Base-by-base conservation (phyloP, 2,797 vertebrate genomes). In the Esox masquinongy region DNA sequence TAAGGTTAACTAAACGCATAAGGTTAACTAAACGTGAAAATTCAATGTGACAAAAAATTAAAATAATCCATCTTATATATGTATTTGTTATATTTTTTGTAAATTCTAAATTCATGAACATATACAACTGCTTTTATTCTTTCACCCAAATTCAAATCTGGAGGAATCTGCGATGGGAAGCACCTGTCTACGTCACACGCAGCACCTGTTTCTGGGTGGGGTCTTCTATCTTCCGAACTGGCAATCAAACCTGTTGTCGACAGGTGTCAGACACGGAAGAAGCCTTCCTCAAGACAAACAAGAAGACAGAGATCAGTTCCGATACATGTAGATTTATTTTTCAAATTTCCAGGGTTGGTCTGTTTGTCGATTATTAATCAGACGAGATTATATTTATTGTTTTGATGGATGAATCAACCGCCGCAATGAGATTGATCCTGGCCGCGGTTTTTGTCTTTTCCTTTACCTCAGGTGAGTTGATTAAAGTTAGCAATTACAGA, bases 141-240 rank as follows among this genome's bases (percentile, higher is more conserved):
- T 22, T 61, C 26, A 64, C 26, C 22, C 14, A 9, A 34, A n/a
- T 19, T 19, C 4, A 67, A 67, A 34, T 2, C 8, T 16, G 22
- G 61, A 4, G 17, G 26, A 34, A 5, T 34, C 16, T 22, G 22
- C 63, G 47, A 26, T 12, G 24, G 4, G n/a, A 68, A 70, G 72
- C 24, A 63, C 72, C 69, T 59, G 51, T 29, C 24, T 64, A n/a
- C 82, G 79, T 80, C 80, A 75, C 5, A 7, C 4, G 69, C 1
- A 3, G 49, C 80, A 93, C 91, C 91, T 93, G 91, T 91, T 84
- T 90, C 90, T 77, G 90, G 93, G 94, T 74, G 92, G 89, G 90
- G 91, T 77, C 83, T 73, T 6, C 29, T 34, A 34, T 39, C 29
- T 51, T 22, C 6, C 15, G 61, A 66, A 47, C 43, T 4, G 43